Evolutionary conservation across 2,888 invertebrate species (phyloP).

Genomic region (Eumacrocentrus americanus): DNA sequence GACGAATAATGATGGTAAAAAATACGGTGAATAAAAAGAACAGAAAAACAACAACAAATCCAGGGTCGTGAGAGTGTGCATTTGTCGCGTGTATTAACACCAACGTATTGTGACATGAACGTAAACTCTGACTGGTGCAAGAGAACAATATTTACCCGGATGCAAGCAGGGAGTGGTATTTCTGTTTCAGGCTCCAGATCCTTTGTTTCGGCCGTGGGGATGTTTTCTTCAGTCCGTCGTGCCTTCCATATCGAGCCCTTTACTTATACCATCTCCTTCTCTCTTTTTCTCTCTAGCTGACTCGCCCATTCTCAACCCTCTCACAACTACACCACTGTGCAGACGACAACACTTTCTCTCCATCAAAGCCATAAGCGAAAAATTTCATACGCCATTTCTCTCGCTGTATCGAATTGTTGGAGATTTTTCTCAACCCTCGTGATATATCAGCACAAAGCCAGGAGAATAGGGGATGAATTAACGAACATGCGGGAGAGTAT

Average conservation of each 20-base stretch:
- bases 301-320: too few relatives aligned
- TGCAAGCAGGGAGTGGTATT: conserved; percentile 35
- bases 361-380: too few relatives aligned
- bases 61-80: conserved; percentile 17
- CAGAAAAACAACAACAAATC: conserved; percentile 25
- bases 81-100: conserved; percentile 29
- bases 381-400: too few relatives aligned
- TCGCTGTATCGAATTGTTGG: too few relatives aligned
- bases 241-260: conserved; percentile 15
- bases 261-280: background rate
- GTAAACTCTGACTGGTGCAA: conserved; percentile 39
- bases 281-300: conserved; percentile 8
- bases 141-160: conserved; percentile 39
- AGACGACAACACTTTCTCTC: too few relatives aligned
- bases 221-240: conserved; percentile 38
- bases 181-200: conserved; percentile 43
- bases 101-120: conserved; percentile 37
- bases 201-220: conserved; percentile 43
- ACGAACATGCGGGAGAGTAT: too few relatives aligned
- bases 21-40: conserved; percentile 11
- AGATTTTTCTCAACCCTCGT: background rate
- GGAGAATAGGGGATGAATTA: too few relatives aligned
- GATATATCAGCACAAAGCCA: too few relatives aligned
- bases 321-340: too few relatives aligned
- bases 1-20: conserved; percentile 8